Percentiles rank a stretch among this genome's conserved stretches.
Evolutionary conservation across 2,113 vertebrate species (phyloP).

Genomic region (Callorhinus ursinus): DNA sequence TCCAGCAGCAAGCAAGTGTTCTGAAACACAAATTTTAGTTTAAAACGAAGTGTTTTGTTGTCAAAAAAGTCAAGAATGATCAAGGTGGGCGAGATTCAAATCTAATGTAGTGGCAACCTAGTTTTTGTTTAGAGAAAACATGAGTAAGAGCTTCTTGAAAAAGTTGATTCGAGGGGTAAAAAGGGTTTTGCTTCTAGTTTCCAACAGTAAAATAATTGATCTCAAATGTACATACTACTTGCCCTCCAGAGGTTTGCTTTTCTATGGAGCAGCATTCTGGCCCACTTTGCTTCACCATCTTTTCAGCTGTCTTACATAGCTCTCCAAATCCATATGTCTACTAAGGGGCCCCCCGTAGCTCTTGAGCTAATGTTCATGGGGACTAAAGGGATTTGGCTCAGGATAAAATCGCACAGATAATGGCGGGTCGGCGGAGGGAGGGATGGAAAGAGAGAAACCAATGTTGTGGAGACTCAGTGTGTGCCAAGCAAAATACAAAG

Average conservation of each 20-base stretch:
- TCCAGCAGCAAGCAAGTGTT: neutral
- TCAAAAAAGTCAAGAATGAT: constrained; percentile 17
- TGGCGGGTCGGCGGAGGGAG: neutral
- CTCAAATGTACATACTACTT: neutral
- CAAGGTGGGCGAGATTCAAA: neutral
- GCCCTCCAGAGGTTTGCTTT: neutral
- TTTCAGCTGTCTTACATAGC: neutral
- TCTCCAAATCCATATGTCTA: neutral
- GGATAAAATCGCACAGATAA: neutral
- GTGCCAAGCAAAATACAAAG: constrained; percentile 35
- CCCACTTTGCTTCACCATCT: neutral
- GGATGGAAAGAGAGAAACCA: neutral
- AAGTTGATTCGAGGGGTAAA: neutral
- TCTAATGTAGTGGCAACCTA: neutral
- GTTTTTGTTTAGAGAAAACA: constrained; percentile 22
- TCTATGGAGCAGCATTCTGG: neutral
- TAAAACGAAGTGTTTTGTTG: neutral
- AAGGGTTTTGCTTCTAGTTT: neutral
- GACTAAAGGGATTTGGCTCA: neutral
- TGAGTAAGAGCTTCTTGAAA: neutral
- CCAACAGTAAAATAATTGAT: neutral
- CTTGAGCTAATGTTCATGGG: neutral
- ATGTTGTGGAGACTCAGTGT: neutral
- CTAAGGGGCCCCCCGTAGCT: neutral
- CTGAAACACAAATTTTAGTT: neutral